Evolutionary conservation across 2,797 vertebrate species (phyloP), one percentile per base, ranked within the genome.

Genomic region (Molothrus ater): DNA sequence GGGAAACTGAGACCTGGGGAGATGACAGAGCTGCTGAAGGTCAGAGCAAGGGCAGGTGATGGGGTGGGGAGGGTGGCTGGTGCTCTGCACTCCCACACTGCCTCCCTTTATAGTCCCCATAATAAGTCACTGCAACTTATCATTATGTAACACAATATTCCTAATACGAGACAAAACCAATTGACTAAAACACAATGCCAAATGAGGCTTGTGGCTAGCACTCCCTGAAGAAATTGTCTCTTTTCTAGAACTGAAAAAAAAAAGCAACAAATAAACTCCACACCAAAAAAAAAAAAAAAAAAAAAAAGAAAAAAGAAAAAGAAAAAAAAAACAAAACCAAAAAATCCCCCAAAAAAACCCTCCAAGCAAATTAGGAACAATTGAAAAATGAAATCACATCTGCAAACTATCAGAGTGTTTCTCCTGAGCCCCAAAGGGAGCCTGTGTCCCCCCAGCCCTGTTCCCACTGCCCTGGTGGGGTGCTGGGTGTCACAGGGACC

Each of bases 121-220:
- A 84, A 59, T 34, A 63, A 91, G 80, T 36, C 14, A 4, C 31
- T 0, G 0, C 8, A 5, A 66, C 93, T 93, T 92, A 96, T 96
- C 94, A 71, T 94, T 95, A 94, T 92, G 92, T 94, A 93, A 94
- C 63, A 43, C 45, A 91, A 88, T 95, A 93, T 94, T 90, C 66
- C 45, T 92, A 92, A 90, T 79, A 59, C 1, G 5, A 80, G 66
- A 86, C 85, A 95, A 92, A 96, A 70, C 80, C 95, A 93, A 93
- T 93, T 92, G 84, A 91, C 88, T 75, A 56, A 88, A 84, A 81
- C 59, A 94, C 94, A 96, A 97, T 92, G 92, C 76, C 85, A 88
- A 47, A 57, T 21, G 80, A 81, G 70, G 85, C 82, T 83, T 93
- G 92, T 81, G 92, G 93, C 89, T 93, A 92, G 81, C 92, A 90